Percentiles rank a stretch among this genome's conserved stretches.
These are phyloP conservation scores for Xiphorhynchus erythropygius DNA, from an alignment of 2,797 vertebrate genomes.

Conservation along the genomic window DNA sequence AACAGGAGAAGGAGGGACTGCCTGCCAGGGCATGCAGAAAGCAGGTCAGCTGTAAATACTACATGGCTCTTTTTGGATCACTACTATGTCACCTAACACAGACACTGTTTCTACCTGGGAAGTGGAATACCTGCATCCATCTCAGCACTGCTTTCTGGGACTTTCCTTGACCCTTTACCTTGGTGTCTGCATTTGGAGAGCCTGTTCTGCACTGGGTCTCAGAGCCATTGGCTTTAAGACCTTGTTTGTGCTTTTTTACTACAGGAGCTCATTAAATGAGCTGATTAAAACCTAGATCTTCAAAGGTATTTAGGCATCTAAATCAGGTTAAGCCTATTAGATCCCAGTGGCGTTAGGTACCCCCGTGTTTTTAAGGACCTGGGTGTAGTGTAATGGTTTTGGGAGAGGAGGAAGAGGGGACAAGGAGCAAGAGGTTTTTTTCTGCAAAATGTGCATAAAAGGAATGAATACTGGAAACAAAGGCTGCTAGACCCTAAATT, in stretches of 20 bases:
- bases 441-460: neutral
- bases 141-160: neutral
- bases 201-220: neutral
- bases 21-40: neutral
- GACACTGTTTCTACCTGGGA: neutral
- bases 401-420: neutral
- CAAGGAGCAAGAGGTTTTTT: neutral
- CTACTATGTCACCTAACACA: neutral
- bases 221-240: neutral
- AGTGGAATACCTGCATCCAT: neutral
- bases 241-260: conserved; percentile 39
- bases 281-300: conserved; percentile 18
- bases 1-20: neutral
- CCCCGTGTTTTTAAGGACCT: neutral
- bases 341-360: neutral
- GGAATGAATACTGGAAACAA: neutral
- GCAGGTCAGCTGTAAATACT: neutral
- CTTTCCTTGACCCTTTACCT: neutral
- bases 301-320: neutral
- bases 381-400: neutral
- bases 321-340: neutral
- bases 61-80: neutral
- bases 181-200: neutral
- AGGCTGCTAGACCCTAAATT: neutral
- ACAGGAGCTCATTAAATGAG: neutral